A percentile compares a stretch with the other conserved stretches of the same genome.
Conservation (phyloP, 2,113 vertebrate species). For the Boulengeromyrus knoepffleri region DNA sequence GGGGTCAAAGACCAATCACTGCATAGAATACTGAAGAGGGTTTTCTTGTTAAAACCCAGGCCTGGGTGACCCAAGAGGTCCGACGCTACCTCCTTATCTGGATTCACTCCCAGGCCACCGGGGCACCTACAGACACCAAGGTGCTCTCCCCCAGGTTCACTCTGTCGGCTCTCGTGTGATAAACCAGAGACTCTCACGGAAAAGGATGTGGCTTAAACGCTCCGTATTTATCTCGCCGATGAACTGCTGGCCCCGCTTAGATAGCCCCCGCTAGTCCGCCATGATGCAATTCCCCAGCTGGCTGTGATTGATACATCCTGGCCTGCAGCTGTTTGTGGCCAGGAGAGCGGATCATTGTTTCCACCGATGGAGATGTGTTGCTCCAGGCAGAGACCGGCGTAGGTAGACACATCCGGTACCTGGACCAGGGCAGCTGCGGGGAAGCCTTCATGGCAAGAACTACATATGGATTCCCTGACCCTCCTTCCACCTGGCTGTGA, state of each 20-base stretch:
- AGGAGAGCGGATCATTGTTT: conserved; percentile 31
- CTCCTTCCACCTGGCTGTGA: background rate
- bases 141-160: background rate
- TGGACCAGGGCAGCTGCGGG: no score
- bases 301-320: conserved; percentile 60
- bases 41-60: background rate
- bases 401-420: background rate
- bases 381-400: background rate
- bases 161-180: conserved; percentile 36
- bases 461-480: background rate
- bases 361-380: conserved; percentile 54
- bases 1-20: background rate
- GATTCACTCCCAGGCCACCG: background rate
- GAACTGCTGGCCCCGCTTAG: conserved; percentile 49
- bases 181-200: conserved; percentile 53
- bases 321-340: conserved; percentile 25
- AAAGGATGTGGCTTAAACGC: conserved; percentile 45
- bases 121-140: background rate
- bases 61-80: background rate
- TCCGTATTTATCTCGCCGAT: conserved; percentile 56
- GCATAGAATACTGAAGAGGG: background rate
- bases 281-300: conserved; percentile 61
- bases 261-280: conserved; percentile 55
- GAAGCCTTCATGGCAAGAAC: background rate
- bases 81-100: background rate